Evolutionary conservation across 1,140 invertebrate species (phyloP).

Genomic region (Papilio helenus): DNA sequence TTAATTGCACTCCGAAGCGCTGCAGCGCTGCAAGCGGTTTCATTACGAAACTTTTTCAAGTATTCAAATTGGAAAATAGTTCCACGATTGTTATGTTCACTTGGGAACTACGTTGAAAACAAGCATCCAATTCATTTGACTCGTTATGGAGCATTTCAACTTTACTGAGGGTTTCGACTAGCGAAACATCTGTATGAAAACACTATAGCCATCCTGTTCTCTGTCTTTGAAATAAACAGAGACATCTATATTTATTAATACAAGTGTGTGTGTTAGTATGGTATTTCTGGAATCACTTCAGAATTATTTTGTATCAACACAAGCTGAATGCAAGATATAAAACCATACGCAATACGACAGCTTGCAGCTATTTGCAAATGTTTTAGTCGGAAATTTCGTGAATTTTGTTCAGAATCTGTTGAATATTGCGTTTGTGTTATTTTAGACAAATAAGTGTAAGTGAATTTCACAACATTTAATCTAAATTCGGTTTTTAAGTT

Average conservation of each 20-base stretch:
- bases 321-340: neutral
- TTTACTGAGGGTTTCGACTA: neutral
- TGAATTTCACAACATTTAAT: neutral
- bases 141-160: neutral
- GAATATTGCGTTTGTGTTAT: neutral
- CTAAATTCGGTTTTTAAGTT: neutral
- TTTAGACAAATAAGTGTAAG: neutral
- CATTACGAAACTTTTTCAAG: constrained; percentile 24
- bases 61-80: constrained; percentile 26
- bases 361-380: neutral
- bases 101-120: neutral
- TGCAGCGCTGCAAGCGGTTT: constrained; percentile 8
- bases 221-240: neutral
- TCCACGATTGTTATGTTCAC: neutral
- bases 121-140: neutral
- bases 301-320: neutral
- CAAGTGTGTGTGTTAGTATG: too few relatives aligned
- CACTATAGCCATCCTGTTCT: neutral
- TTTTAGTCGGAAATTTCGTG: neutral
- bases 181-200: neutral
- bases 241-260: too few relatives aligned
- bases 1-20: neutral
- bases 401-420: neutral
- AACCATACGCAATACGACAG: neutral
- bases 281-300: neutral